Conservation (phyloP, 2,797 vertebrate species). For the Sebastolobus altivelis region DNA sequence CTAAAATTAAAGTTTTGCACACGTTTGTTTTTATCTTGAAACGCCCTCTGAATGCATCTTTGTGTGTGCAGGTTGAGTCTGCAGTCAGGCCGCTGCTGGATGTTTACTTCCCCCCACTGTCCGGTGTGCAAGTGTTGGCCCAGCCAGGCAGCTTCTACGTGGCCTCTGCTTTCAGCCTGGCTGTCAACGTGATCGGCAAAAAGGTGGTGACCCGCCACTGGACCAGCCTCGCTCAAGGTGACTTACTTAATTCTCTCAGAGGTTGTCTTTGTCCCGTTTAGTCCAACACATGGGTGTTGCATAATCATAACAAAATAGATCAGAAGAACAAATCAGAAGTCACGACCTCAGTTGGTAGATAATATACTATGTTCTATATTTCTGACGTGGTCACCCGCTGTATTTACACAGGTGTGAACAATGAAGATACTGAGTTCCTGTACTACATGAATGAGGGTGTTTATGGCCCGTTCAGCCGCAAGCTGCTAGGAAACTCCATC, state of each 20-base stretch:
- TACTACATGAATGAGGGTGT: conserved; percentile 99
- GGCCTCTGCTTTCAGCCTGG: conserved; percentile 94
- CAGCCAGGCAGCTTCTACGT: conserved; percentile 95
- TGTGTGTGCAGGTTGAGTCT: conserved; percentile 87
- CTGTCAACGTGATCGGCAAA: conserved; percentile 94
- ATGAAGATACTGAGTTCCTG: conserved; percentile 89
- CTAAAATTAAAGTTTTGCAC: not conserved
- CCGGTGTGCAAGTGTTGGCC: conserved; percentile 93
- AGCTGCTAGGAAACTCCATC: conserved; percentile 93
- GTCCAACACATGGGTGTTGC: not conserved
- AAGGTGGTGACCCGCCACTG: conserved; percentile 88
- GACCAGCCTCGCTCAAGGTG: conserved; percentile 88
- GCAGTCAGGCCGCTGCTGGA: conserved; percentile 92
- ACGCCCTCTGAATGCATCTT: not conserved
- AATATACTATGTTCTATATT: conserved; percentile 18
- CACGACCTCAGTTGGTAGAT: not conserved
- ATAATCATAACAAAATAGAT: conserved; percentile 15
- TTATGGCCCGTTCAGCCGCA: conserved; percentile 96
- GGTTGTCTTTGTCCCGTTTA: not conserved
- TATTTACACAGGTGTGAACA: conserved; percentile 82
- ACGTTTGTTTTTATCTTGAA: not conserved
- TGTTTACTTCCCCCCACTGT: conserved; percentile 92
- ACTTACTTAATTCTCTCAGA: conserved; percentile 8
- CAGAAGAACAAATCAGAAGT: not conserved
- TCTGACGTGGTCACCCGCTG: conserved; percentile 28